These are phyloP conservation scores for Alcedo quadribrachys DNA, from an alignment of 2,797 vertebrate genomes.

Conservation along the genomic window DNA sequence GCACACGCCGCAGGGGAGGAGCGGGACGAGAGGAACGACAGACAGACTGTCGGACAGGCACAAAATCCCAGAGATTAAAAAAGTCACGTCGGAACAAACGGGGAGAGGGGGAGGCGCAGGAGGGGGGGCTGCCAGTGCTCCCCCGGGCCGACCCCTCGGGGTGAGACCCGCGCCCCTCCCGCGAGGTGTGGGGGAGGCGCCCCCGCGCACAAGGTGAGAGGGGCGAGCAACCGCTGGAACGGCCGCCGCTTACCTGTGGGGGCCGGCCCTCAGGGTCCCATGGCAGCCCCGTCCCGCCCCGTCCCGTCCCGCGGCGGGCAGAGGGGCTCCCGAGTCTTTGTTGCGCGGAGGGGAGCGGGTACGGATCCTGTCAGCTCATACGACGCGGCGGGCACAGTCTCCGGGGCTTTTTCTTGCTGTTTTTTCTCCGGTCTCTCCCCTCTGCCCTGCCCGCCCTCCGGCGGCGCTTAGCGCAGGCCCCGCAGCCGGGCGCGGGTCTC, in stretches of 20 bases:
- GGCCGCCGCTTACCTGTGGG: slow-evolving; percentile 49
- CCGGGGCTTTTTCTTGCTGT: not conserved
- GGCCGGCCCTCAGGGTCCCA: slow-evolving; percentile 59
- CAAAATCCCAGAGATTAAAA: not conserved
- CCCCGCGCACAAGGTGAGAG: not conserved
- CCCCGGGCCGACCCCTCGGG: not conserved
- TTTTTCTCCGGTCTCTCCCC: not conserved
- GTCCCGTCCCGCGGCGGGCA: not conserved
- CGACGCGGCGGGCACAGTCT: not conserved
- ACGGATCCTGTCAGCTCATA: slow-evolving; percentile 64
- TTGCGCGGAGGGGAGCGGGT: slow-evolving; percentile 17
- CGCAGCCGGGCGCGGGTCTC: slow-evolving; percentile 36
- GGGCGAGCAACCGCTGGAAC: not conserved
- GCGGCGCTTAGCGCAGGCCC: slow-evolving; percentile 32
- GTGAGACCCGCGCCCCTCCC: not conserved
- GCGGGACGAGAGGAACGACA: not conserved
- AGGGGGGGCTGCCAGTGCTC: not conserved
- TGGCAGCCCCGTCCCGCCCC: not conserved
- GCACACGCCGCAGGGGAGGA: not conserved
- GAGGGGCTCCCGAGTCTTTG: slow-evolving; percentile 8
- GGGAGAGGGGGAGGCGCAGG: not conserved
- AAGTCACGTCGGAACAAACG: not conserved
- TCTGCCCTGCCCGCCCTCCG: not conserved
- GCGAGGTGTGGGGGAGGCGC: not conserved
- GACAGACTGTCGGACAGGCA: too few relatives aligned